These are phyloP conservation scores for Orbicella faveolata DNA, from an alignment of 64 coral and sea anemone species.

Conservation along the genomic window DNA sequence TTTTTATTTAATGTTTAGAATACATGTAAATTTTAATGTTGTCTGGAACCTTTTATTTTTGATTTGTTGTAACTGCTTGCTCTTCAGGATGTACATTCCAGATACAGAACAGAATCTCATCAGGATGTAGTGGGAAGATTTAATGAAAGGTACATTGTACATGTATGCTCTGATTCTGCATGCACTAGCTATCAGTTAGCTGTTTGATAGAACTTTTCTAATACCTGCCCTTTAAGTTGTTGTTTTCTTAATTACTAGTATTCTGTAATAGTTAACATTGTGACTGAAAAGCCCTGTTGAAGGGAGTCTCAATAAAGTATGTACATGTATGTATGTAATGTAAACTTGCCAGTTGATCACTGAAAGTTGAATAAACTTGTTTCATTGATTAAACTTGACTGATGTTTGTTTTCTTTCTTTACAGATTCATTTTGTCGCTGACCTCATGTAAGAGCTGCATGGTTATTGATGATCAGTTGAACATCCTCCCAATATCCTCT, in stretches of 20 bases:
- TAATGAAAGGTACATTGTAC: constrained; percentile 76
- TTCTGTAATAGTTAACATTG: no score
- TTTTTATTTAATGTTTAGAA: no score
- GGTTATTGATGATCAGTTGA: constrained; percentile 94
- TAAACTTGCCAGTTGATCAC: not conserved
- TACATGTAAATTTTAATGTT: no score
- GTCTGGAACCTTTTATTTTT: not conserved
- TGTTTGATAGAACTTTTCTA: not conserved
- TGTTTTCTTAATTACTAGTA: no score
- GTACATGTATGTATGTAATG: no score
- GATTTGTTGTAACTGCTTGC: not conserved
- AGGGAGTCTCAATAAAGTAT: no score
- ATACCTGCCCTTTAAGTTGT: not conserved
- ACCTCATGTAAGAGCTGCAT: constrained; percentile 81
- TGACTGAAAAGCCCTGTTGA: no score
- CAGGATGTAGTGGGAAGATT: constrained; percentile 96
- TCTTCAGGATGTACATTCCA: constrained; percentile 88
- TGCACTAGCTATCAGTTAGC: not conserved
- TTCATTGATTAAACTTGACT: not conserved
- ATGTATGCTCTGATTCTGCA: not conserved
- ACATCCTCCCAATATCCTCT: constrained; percentile 85
- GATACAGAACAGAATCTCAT: constrained; percentile 98
- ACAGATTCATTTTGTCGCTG: constrained; percentile 92
- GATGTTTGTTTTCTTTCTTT: not conserved
- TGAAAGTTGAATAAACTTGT: not conserved